Conservation (phyloP, 2,797 vertebrate species). For the Thalassophryne amazonica region DNA sequence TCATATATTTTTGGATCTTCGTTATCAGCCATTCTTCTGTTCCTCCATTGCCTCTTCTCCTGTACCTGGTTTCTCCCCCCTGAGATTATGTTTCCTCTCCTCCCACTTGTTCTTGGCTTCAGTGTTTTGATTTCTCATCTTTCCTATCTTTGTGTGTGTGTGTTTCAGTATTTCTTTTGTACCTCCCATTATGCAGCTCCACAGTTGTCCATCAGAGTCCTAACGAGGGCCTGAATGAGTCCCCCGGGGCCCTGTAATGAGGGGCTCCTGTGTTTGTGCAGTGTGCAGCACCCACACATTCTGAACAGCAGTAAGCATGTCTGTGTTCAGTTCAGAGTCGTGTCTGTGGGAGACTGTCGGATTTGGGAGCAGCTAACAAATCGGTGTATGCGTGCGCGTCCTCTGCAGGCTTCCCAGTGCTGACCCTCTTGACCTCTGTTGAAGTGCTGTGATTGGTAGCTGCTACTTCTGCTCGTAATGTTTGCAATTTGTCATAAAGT, state of each 20-base stretch:
- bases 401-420: no score
- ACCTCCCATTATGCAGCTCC: not conserved
- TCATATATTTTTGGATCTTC: not conserved
- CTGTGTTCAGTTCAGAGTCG: conserved; percentile 36
- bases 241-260: conserved; percentile 34
- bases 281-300: conserved; percentile 8
- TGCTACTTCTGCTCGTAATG: conserved; percentile 19
- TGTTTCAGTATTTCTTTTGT: not conserved
- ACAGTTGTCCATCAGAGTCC: conserved; percentile 11
- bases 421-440: conserved; percentile 32
- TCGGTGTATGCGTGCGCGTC: not conserved
- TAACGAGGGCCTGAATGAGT: conserved; percentile 44
- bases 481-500: conserved; percentile 17
- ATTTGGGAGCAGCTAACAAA: conserved; percentile 19
- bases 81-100: not conserved
- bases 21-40: not conserved
- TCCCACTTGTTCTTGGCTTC: not conserved
- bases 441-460: conserved; percentile 36
- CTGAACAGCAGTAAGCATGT: conserved; percentile 14
- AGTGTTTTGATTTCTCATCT: not conserved
- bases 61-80: not conserved
- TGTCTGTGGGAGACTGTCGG: conserved; percentile 53
- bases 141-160: no score
- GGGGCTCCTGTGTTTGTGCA: conserved; percentile 6
- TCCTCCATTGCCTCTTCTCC: not conserved